Percentiles rank a stretch among this genome's conserved stretches.
phyloP scores from a whole-genome alignment of 1,140 invertebrate genomes.

The Drosophila insularis region DNA sequence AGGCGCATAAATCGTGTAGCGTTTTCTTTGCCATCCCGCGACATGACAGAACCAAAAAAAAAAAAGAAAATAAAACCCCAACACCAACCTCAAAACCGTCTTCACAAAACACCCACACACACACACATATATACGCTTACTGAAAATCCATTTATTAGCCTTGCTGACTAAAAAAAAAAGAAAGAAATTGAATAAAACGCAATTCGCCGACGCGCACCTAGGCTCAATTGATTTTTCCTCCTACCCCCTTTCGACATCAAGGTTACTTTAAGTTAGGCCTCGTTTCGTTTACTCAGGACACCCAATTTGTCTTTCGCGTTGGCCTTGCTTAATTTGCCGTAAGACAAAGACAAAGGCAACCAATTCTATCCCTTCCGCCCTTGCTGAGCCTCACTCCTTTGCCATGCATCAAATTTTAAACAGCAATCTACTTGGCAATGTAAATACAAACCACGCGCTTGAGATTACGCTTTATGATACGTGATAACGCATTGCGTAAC shows the following conservation, averaged over 20 bases:
- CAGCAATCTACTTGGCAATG: slow-evolving; percentile 66
- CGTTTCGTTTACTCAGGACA: slow-evolving; percentile 6
- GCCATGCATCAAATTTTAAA: slow-evolving; percentile 77
- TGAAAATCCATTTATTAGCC: slow-evolving; percentile 73
- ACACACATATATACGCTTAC: slow-evolving; percentile 12
- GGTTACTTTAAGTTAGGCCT: slow-evolving; percentile 52
- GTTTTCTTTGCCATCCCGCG: slow-evolving; percentile 35
- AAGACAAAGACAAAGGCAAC: slow-evolving; percentile 48
- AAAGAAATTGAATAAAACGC: slow-evolving; percentile 71
- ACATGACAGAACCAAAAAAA: slow-evolving; percentile 43
- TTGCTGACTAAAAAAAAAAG: slow-evolving; percentile 22
- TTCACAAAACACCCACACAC: slow-evolving; percentile 18
- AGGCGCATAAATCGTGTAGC: slow-evolving; percentile 74
- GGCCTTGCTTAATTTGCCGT: slow-evolving; percentile 63
- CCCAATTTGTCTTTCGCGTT: slow-evolving; percentile 41
- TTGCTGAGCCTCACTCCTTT: background rate
- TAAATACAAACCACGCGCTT: slow-evolving; percentile 72
- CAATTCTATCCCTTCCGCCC: background rate
- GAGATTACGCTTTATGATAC: slow-evolving; percentile 80
- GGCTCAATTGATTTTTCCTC: slow-evolving; percentile 66
- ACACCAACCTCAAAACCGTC: slow-evolving; percentile 15
- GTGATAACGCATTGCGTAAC: slow-evolving; percentile 79
- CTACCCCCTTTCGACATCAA: slow-evolving; percentile 31
- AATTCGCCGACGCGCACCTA: slow-evolving; percentile 42
- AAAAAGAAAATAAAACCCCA: background rate